A percentile compares a stretch with the other conserved stretches of the same genome.
Conservation (phyloP, 2,888 invertebrate genomes). For the Stegophylla sp. region DNA sequence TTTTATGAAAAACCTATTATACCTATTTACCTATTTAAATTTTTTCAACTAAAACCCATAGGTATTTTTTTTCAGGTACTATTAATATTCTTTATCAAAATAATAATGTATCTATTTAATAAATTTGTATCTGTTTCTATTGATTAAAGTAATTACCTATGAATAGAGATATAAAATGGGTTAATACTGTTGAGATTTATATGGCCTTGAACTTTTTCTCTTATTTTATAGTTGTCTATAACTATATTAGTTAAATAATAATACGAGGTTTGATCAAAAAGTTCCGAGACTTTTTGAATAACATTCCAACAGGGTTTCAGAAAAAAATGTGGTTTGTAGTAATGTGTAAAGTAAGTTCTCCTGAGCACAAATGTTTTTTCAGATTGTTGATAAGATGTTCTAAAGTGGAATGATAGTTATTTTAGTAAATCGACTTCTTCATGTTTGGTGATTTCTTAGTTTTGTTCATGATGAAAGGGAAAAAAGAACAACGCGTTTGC, state of each 20-base stretch:
- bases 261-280: no score
- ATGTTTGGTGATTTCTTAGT: slow-evolving; percentile 6
- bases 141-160: not conserved
- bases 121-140: not conserved
- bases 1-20: no score
- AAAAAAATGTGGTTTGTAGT: not conserved
- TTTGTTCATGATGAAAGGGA: slow-evolving; percentile 8
- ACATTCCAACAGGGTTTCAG: not conserved
- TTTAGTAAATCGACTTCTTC: slow-evolving; percentile 1
- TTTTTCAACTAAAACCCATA: no score
- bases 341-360: not conserved
- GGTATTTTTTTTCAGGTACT: no score
- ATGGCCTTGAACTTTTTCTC: slow-evolving; percentile 17
- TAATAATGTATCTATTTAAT: not conserved
- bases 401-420: slow-evolving; percentile 1
- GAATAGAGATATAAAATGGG: not conserved
- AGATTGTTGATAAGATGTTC: not conserved
- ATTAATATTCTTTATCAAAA: no score
- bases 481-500: not conserved
- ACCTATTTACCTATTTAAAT: no score
- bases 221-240: not conserved
- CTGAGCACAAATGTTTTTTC: not conserved
- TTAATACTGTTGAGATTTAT: not conserved
- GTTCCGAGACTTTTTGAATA: not conserved
- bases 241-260: not conserved